Percentiles rank a stretch among this genome's conserved stretches.
Conservation (phyloP, 2,113 vertebrate genomes). For the Eublepharis macularius region DNA sequence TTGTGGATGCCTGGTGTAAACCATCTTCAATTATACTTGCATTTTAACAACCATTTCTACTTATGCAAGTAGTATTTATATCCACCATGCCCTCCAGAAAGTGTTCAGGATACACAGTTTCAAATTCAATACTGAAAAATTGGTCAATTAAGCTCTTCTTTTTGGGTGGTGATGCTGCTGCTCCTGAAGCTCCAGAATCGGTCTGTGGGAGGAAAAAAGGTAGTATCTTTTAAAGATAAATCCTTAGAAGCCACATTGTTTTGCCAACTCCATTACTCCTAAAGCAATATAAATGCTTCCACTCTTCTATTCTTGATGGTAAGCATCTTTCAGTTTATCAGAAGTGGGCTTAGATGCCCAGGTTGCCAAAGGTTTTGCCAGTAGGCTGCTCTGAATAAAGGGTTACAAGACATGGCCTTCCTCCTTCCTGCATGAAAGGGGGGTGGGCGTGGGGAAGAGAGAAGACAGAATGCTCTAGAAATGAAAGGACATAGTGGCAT, state of each 20-base stretch:
- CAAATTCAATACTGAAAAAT: constrained; percentile 96
- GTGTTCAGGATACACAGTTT: constrained; percentile 93
- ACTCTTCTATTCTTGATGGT: neutral
- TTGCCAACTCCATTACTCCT: neutral
- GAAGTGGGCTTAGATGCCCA: neutral
- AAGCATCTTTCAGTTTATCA: neutral
- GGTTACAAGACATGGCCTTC: neutral
- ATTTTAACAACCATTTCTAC: neutral
- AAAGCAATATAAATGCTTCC: neutral
- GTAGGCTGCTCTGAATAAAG: neutral
- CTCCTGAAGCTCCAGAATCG: constrained; percentile 75
- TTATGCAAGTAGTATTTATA: neutral
- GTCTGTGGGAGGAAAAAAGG: constrained; percentile 66
- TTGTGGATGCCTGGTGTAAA: neutral
- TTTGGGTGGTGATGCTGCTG: constrained; percentile 75
- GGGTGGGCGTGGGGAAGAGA: too few species aligned
- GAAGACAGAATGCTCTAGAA: neutral
- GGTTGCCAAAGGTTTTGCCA: neutral
- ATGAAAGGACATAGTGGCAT: neutral
- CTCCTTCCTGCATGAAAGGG: neutral
- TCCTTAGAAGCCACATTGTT: constrained; percentile 7
- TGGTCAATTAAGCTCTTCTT: constrained; percentile 99
- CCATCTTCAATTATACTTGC: neutral
- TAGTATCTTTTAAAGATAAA: constrained; percentile 1
- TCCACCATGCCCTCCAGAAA: neutral